Conservation (phyloP, 2,113 vertebrate genomes). For the Excalfactoria chinensis region DNA sequence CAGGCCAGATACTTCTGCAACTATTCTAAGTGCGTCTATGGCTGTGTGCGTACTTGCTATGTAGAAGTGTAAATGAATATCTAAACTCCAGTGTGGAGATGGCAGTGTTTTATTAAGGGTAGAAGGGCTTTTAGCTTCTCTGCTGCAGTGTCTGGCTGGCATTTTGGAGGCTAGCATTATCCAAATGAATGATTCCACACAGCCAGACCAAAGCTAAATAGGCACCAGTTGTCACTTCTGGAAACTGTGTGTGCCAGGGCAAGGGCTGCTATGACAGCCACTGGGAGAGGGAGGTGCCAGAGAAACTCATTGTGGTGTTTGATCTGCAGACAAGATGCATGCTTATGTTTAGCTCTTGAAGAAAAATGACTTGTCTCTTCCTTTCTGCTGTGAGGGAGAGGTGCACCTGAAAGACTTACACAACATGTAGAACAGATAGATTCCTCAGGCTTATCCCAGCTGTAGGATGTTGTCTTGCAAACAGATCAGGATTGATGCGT, state of each 20-base stretch:
- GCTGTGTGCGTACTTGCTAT: neutral
- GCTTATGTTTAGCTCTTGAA: neutral
- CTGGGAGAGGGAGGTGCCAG: neutral
- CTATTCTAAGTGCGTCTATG: rapidly evolving
- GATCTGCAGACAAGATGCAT: neutral
- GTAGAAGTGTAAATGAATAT: neutral
- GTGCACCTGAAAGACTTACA: neutral
- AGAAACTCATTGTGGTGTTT: neutral
- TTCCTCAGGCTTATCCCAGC: neutral
- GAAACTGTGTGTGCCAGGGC: neutral
- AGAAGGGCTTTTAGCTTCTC: neutral
- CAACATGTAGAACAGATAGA: neutral
- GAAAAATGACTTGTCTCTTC: neutral
- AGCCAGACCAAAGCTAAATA: neutral
- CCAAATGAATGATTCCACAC: neutral
- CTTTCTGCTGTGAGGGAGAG: neutral
- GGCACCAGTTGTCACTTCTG: neutral
- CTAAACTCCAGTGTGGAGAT: neutral
- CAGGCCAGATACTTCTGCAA: neutral
- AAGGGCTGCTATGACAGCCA: neutral
- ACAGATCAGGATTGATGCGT: neutral
- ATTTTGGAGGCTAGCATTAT: neutral
- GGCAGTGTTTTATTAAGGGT: neutral
- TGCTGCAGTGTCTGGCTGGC: neutral
- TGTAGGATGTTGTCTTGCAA: neutral